phyloP scores from a whole-genome alignment of 2,797 vertebrate genomes.

The Menidia menidia region DNA sequence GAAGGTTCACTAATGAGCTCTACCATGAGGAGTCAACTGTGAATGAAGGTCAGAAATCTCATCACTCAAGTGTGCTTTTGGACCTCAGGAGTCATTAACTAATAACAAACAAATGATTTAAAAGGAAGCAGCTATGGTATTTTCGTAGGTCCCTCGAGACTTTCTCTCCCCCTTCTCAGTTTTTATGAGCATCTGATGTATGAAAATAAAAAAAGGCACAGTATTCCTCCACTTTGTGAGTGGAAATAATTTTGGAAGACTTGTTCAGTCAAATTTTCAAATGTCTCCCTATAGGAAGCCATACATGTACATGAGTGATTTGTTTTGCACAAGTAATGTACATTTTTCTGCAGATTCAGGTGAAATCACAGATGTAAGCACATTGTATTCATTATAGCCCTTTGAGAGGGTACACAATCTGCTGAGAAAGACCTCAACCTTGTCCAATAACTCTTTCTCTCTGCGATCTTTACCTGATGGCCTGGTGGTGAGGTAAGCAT shows the following conservation, averaged over 20 bases:
- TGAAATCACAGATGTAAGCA: slow-evolving; percentile 46
- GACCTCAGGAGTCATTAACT: slow-evolving; percentile 81
- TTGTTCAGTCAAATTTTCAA: slow-evolving; percentile 13
- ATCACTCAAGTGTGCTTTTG: slow-evolving; percentile 76
- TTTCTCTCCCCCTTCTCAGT: slow-evolving; percentile 18
- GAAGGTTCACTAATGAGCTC: slow-evolving; percentile 81
- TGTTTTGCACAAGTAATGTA: slow-evolving; percentile 10
- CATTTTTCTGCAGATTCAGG: slow-evolving; percentile 43
- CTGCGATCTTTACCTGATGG: slow-evolving; percentile 44
- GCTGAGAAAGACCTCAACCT: slow-evolving; percentile 48
- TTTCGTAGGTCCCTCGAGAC: slow-evolving; percentile 54
- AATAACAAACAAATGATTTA: slow-evolving; percentile 82
- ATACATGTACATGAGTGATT: slow-evolving; percentile 6
- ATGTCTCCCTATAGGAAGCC: slow-evolving; percentile 3
- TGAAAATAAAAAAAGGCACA: slow-evolving; percentile 46
- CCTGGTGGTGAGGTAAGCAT: slow-evolving; percentile 64
- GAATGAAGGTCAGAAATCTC: slow-evolving; percentile 81
- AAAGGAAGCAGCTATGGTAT: slow-evolving; percentile 45
- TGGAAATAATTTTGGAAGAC: slow-evolving; percentile 18
- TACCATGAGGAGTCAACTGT: slow-evolving; percentile 77
- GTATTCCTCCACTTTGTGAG: slow-evolving; percentile 9
- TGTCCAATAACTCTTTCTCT: slow-evolving; percentile 42
- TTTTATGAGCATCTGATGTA: slow-evolving; percentile 64
- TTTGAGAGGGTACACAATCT: slow-evolving; percentile 35
- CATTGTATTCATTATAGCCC: slow-evolving; percentile 42